Base-by-base conservation (phyloP, 2,113 vertebrate species). In the Sorex fumeus region DNA sequence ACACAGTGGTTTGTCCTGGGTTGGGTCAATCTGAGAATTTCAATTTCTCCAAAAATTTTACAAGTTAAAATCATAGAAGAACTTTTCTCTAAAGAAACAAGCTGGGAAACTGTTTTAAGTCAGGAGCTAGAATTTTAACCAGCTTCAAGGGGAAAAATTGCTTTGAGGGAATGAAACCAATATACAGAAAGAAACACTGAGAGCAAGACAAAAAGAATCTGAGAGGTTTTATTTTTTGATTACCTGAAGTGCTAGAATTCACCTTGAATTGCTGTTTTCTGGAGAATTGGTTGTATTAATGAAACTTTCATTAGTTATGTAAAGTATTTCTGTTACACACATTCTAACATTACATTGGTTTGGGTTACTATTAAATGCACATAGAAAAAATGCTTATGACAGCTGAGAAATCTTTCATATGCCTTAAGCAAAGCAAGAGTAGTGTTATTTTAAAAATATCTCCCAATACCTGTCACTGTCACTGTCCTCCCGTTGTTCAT, bases 41-140 rank as follows among this genome's bases (percentile, higher is more conserved):
- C 19, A 64, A 83, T 12, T 62, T 84, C 36, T 18, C n/a, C n/a
- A 70, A 72, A 43, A 76, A 50, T 50, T 85, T 84, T 75, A 28
- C 43, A 76, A 78, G 43, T 94, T 85, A 72, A 32, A 86, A 75
- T 45, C 76, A 76, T 79, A 28, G 28, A 36, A 28, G 28, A 36
- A 3, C 36, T 71, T 71, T 32, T 64, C 36, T 77, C 66, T 67
- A 3, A 75, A 70, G 70, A 77, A n/a, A 16, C 27, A 75, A 78
- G 3, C 9, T 66, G 13, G 47, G n/a, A 36, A 25, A 18, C 34
- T 12, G 21, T 43, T 78, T 3, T 84, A 70, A 62, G 6, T 47
- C 4, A 43, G 53, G 69, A 30, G 27, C 4, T 30, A 12, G 69
- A 95, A 28, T 5, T 47, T 78, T 82, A 76, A 6, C 34, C 4